These are phyloP conservation scores for Callopanchax toddi DNA, from an alignment of 2,113 vertebrate species.

Conservation along the genomic window DNA sequence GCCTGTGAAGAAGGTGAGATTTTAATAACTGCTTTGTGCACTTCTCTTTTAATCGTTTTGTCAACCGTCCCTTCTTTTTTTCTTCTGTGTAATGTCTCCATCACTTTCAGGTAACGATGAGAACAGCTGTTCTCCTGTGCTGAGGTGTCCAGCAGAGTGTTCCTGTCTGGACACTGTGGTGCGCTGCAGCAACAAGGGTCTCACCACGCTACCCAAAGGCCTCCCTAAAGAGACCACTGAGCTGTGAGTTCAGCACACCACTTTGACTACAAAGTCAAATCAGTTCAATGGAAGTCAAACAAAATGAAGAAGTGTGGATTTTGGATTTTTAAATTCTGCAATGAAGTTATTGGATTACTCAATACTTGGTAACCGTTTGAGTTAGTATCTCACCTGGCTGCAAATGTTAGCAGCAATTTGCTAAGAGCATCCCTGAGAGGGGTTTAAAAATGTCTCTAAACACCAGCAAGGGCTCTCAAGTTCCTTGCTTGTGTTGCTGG, in stretches of 20 bases:
- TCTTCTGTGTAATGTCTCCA: background rate
- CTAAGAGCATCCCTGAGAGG: no score
- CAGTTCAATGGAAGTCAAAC: background rate
- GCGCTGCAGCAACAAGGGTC: slow-evolving; percentile 97
- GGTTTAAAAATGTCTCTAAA: background rate
- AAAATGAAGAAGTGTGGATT: background rate
- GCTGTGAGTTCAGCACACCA: slow-evolving; percentile 83
- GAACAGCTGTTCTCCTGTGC: slow-evolving; percentile 92
- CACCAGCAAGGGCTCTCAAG: background rate
- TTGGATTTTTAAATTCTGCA: no score
- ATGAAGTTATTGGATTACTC: no score
- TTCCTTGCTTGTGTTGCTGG: background rate
- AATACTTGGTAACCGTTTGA: background rate
- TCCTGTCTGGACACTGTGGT: slow-evolving; percentile 98
- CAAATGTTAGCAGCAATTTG: no score
- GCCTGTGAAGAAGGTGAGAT: slow-evolving; percentile 93
- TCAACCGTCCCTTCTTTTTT: background rate
- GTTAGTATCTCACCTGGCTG: no score
- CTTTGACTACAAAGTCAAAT: background rate
- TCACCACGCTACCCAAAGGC: slow-evolving; percentile 90
- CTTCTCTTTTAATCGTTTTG: background rate
- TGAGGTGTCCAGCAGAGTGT: slow-evolving; percentile 93
- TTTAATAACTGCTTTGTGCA: background rate
- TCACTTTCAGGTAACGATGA: slow-evolving; percentile 90
- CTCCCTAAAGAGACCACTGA: slow-evolving; percentile 97